Percentiles rank a stretch among this genome's conserved stretches.
Conservation (phyloP, 1,140 invertebrate genomes). For the Aphidius ervi region DNA sequence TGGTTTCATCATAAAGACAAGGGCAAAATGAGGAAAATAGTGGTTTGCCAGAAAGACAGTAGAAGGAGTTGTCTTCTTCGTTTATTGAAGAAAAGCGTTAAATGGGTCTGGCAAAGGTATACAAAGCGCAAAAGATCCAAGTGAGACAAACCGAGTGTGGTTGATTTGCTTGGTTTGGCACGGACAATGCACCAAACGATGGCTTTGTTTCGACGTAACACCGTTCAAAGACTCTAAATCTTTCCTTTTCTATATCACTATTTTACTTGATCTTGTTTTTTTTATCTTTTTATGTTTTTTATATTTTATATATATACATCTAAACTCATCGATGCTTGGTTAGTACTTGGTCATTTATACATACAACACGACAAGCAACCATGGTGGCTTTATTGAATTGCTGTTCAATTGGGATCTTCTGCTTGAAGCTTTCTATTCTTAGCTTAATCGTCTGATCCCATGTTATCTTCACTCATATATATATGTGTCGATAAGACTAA, state of each 20-base stretch:
- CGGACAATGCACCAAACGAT: slow-evolving; percentile 39
- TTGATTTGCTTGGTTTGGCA: slow-evolving; percentile 43
- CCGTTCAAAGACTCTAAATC: slow-evolving; percentile 29
- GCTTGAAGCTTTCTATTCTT: too few species aligned
- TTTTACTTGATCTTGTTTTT: not conserved
- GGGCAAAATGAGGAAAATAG: not conserved
- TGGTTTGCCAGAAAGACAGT: not conserved
- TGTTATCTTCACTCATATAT: too few species aligned
- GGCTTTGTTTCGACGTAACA: slow-evolving; percentile 43
- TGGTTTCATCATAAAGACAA: not conserved
- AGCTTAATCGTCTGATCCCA: too few species aligned
- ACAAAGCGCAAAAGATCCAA: slow-evolving; percentile 14
- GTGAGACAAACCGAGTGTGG: slow-evolving; percentile 29
- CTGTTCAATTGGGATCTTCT: too few species aligned
- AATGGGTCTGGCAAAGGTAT: slow-evolving; percentile 12
- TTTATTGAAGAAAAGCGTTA: slow-evolving; percentile 9
- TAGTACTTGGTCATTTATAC: too few species aligned
- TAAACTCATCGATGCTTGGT: too few species aligned
- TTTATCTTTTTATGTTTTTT: slow-evolving; percentile 8
- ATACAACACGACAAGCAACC: too few species aligned
- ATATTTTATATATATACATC: not conserved
- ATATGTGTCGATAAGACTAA: too few species aligned
- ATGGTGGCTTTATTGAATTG: too few species aligned
- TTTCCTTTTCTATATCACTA: too few species aligned
- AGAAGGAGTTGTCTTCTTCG: not conserved